phyloP scores from a whole-genome alignment of 2,113 vertebrate species.

The Ciconia boyciana region DNA sequence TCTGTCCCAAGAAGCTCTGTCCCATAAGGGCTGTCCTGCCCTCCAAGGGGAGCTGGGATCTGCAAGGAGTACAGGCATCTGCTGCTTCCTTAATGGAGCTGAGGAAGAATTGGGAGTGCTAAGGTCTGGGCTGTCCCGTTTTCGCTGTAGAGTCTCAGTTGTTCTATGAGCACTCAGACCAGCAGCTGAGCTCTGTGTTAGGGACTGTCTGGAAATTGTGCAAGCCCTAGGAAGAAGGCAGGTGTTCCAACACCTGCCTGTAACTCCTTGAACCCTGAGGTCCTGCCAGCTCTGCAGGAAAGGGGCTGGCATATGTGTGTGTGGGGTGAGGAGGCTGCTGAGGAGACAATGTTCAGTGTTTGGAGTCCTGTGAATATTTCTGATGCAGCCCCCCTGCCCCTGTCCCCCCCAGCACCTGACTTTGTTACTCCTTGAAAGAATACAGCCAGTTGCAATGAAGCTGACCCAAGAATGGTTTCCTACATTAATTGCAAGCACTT shows the following conservation, averaged over 20 bases:
- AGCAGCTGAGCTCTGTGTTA: constrained; percentile 35
- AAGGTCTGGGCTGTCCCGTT: constrained; percentile 9
- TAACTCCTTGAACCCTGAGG: constrained; percentile 60
- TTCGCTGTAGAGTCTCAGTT: background rate
- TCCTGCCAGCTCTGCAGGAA: constrained; percentile 61
- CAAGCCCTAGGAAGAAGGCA: background rate
- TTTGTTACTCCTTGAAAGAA: constrained; percentile 72
- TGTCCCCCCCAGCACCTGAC: constrained; percentile 18
- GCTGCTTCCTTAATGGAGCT: constrained; percentile 1
- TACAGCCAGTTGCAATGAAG: constrained; percentile 68
- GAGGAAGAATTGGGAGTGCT: constrained; percentile 16
- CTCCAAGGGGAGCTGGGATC: background rate
- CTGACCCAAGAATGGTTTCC: constrained; percentile 70
- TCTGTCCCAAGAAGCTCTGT: background rate
- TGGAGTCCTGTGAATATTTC: constrained; percentile 41
- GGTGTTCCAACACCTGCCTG: constrained; percentile 42
- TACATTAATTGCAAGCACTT: constrained; percentile 78
- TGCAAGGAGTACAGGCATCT: constrained; percentile 28
- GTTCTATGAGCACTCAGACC: background rate
- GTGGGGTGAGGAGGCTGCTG: constrained; percentile 35
- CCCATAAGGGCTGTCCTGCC: background rate
- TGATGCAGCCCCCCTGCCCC: background rate
- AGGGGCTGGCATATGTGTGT: constrained; percentile 14
- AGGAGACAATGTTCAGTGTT: background rate
- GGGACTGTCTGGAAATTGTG: background rate